Evolutionary conservation across 2,113 vertebrate genomes (phyloP).

Genomic region (Telmatochromis bifrenatus): DNA sequence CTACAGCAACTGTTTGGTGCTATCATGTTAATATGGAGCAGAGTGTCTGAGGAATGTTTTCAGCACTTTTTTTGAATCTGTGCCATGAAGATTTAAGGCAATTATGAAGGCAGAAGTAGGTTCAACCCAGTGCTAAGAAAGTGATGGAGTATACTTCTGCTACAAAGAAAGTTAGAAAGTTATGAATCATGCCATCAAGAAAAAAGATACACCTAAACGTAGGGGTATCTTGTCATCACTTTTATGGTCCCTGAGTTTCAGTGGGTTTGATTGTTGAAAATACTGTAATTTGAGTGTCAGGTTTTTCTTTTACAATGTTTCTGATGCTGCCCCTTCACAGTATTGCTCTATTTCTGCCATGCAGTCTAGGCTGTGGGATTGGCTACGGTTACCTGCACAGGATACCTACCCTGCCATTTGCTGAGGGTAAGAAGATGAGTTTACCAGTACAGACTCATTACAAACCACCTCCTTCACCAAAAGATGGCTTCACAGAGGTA

Average conservation of each 20-base stretch:
- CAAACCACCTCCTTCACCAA: conserved; percentile 72
- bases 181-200: not conserved
- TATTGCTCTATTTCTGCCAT: not conserved
- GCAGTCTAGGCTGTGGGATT: conserved; percentile 93
- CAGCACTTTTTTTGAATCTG: not conserved
- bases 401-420: conserved; percentile 86
- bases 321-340: not conserved
- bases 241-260: not conserved
- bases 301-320: not conserved
- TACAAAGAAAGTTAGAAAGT: not conserved
- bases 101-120: not conserved
- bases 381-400: conserved; percentile 97
- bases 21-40: not conserved
- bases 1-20: not conserved
- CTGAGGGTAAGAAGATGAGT: conserved; percentile 83
- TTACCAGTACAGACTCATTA: conserved; percentile 74
- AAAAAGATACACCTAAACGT: accelerated
- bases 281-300: not conserved
- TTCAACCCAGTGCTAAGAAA: not conserved
- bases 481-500: conserved; percentile 94
- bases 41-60: not conserved
- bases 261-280: not conserved
- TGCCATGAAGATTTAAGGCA: not conserved
- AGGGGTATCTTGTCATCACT: not conserved
- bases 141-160: not conserved